phyloP scores from a whole-genome alignment of 2,797 vertebrate species.

The Amazonetta brasiliensis region DNA sequence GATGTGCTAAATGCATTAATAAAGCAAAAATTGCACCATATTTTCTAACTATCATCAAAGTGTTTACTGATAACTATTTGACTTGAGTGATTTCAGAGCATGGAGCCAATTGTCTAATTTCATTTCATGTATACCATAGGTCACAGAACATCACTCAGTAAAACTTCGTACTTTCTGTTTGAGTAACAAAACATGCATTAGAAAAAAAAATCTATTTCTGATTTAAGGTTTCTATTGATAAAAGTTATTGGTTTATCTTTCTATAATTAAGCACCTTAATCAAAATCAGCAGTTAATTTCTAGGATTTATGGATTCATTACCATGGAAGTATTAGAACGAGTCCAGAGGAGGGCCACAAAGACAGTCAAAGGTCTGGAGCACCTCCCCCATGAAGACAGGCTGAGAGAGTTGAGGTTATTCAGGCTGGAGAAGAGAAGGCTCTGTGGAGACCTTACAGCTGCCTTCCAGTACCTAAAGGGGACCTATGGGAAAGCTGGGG shows the following conservation, averaged over 20 bases:
- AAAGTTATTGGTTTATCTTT: background rate
- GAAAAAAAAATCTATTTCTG: background rate
- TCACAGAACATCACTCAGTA: background rate
- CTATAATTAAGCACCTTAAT: background rate
- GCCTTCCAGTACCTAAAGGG: too few species aligned
- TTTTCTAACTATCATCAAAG: background rate
- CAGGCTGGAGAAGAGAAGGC: too few species aligned
- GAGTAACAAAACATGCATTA: background rate
- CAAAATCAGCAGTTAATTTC: background rate
- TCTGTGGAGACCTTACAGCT: too few species aligned
- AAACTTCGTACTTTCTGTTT: background rate
- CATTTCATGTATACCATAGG: background rate
- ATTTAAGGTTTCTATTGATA: background rate
- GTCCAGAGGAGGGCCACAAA: too few species aligned
- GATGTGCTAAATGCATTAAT: background rate
- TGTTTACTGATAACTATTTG: background rate
- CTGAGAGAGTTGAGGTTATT: too few species aligned
- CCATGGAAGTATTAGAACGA: too few species aligned
- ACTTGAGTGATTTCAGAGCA: background rate
- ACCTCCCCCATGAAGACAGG: too few species aligned
- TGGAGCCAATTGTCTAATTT: background rate
- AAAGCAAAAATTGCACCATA: background rate
- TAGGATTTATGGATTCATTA: background rate
- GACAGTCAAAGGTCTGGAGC: too few species aligned
- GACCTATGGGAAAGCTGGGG: too few species aligned